Evolutionary conservation across 2,888 invertebrate genomes (phyloP), one percentile per base, ranked within the genome.

Genomic region (Tortrix viridana): DNA sequence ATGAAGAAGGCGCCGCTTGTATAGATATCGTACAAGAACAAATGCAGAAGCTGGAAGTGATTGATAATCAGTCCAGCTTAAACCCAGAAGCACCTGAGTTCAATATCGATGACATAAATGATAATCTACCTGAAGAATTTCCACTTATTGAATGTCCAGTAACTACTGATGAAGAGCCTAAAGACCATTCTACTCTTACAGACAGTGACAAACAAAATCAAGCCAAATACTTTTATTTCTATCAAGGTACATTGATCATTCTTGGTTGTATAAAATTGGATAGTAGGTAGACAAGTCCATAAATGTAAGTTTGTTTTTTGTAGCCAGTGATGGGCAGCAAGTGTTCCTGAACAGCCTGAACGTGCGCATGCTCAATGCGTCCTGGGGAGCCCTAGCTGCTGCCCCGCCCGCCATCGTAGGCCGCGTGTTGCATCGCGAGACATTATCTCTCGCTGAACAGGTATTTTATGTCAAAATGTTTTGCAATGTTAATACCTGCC

Each of bases 271-370:
- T 26, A 9, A 12, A 26, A 32, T 32, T n/a, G n/a, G 32, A 12
- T 1, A 32, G 7, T 32, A n/a, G n/a, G n/a, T n/a, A n/a, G n/a
- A n/a, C n/a, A n/a, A n/a, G n/a, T n/a, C n/a, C n/a, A n/a, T n/a
- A n/a, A n/a, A n/a, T n/a, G n/a, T n/a, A n/a, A n/a, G n/a, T n/a
- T n/a, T 48, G 6, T 6, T 48, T 48, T 7, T 77, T 76, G 6
- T 73, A 96, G 98, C 97, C 69, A 94, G 94, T 47, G 98, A 98
- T 84, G 98, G 98, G 0, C 98, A 98, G 84, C 97, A 98, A 82
- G 94, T 98, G 59, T 99, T 97, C 85, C 90, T 99, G 66, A 97
- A 98, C 85, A 96, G 97, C 14, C 86, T 99, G 74, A 99, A 99
- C 84, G 96, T 97, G 7, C 96, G 96, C 65, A 96, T 98, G 94